Percentiles rank a stretch among this genome's conserved stretches.
Evolutionary conservation across 2,113 vertebrate genomes (phyloP).

Genomic region (Ranitomeya imitator): DNA sequence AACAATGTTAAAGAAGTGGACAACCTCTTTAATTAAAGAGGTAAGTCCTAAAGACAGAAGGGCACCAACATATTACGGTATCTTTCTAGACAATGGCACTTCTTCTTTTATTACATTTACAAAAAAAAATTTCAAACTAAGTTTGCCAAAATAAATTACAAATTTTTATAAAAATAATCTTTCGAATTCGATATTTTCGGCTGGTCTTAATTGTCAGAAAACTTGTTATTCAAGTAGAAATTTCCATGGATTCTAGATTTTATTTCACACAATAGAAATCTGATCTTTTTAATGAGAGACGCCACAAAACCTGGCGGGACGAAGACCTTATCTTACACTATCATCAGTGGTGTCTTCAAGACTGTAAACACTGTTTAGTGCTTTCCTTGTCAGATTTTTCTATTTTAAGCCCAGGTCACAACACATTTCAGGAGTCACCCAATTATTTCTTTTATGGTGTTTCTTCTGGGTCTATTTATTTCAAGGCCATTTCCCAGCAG

Average conservation of each 20-base stretch:
- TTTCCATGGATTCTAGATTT: neutral
- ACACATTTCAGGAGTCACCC: slow-evolving; percentile 29
- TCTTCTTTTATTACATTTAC: too few relatives aligned
- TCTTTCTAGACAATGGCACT: too few relatives aligned
- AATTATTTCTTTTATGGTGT: slow-evolving; percentile 9
- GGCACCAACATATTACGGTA: too few relatives aligned
- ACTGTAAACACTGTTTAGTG: neutral
- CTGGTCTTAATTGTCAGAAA: too few relatives aligned
- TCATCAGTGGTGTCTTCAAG: neutral
- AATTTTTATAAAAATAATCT: too few relatives aligned
- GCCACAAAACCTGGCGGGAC: neutral
- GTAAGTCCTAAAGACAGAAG: too few relatives aligned
- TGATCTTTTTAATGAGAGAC: slow-evolving; percentile 7
- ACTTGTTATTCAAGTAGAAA: neutral
- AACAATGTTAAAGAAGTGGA: too few relatives aligned
- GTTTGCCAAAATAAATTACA: too few relatives aligned
- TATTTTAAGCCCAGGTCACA: neutral
- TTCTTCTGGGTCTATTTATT: slow-evolving; percentile 26
- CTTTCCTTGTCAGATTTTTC: neutral
- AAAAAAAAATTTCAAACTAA: too few relatives aligned
- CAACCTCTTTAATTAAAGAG: too few relatives aligned
- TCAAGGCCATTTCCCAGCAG: slow-evolving; percentile 38
- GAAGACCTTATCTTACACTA: neutral
- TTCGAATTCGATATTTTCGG: too few relatives aligned
- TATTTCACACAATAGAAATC: neutral